These are phyloP conservation scores for Myotis yumanensis DNA, from an alignment of 2,113 vertebrate genomes.

Conservation along the genomic window DNA sequence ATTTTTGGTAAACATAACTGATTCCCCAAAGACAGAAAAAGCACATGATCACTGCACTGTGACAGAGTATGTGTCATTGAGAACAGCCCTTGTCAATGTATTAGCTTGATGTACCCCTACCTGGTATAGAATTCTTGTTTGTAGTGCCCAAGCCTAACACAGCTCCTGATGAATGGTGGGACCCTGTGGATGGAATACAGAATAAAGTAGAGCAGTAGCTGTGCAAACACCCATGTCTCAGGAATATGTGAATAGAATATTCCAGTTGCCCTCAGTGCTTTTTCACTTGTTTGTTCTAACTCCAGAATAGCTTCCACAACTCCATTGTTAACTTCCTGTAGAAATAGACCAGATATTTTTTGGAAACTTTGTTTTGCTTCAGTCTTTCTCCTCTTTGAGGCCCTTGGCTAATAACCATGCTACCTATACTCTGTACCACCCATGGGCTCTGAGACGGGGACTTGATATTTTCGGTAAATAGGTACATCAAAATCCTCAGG, in stretches of 20 bases:
- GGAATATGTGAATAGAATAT: neutral
- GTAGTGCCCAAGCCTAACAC: neutral
- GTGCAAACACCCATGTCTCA: neutral
- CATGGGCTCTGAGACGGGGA: neutral
- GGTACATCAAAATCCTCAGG: neutral
- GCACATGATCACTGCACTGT: neutral
- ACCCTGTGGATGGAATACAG: neutral
- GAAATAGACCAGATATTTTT: neutral
- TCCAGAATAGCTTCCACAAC: neutral
- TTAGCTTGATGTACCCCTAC: neutral
- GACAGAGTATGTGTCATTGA: neutral
- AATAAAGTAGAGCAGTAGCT: neutral
- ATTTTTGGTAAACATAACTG: neutral
- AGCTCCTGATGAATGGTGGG: neutral
- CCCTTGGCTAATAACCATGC: neutral
- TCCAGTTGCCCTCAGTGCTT: neutral
- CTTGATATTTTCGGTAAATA: slow-evolving; percentile 27
- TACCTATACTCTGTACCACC: neutral
- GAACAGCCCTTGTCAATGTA: neutral
- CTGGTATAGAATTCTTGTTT: neutral
- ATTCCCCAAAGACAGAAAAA: slow-evolving; percentile 14
- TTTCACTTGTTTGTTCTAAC: neutral
- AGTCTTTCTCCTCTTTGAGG: neutral
- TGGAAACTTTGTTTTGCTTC: neutral
- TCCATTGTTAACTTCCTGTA: neutral